Base-by-base conservation (phyloP, 2,888 invertebrate species). In the Sarcophaga rosellei region DNA sequence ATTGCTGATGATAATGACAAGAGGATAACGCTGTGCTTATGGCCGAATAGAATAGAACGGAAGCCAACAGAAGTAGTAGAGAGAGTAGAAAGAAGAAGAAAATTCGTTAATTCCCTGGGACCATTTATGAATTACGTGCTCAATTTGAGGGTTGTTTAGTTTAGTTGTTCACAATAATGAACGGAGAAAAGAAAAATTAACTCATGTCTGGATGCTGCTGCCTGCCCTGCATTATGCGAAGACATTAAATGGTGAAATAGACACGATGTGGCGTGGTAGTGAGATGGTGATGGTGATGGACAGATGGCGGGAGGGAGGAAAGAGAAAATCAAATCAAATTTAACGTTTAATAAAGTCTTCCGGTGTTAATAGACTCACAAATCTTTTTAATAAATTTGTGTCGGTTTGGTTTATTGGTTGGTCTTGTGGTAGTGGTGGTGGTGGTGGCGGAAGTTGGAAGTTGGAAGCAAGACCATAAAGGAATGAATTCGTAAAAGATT, bases 321-420 rank as follows among this genome's bases (percentile, higher is more conserved):
- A 63, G 66, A 74, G 63, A 47, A 59, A 79, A 72, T 69, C 62
- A 81, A 81, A 78, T 84, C 84, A 81, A 81, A 84, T 86, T 74
- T 75, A 86, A 86, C 61, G 61, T 84, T 81, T 81, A 86, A 81
- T 84, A 86, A 84, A 81, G 81, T 81, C 84, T 84, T 74, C 76
- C 80, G 72, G 80, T 81, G 76, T 81, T 86, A 83, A 86, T 86
- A 86, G 79, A 82, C 79, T 68, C 44, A 79, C 79, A 86, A 83
- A 81, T 86, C 83, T 84, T 84, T 74, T 35, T 35, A 68, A 65
- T 74, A 45, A 74, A 69, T 68, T 81, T 75, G 45, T 59, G 25
- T 62, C 23, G 62, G 68, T 69, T 21, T n/a, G n/a, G n/a, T 81
- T 62, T 74, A 75, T 3, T 62, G 62, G 68, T 68, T 59, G 68